Evolutionary conservation across 1,140 invertebrate genomes (phyloP), one percentile per base, ranked within the genome.

Genomic region (Drosophila serrata): DNA sequence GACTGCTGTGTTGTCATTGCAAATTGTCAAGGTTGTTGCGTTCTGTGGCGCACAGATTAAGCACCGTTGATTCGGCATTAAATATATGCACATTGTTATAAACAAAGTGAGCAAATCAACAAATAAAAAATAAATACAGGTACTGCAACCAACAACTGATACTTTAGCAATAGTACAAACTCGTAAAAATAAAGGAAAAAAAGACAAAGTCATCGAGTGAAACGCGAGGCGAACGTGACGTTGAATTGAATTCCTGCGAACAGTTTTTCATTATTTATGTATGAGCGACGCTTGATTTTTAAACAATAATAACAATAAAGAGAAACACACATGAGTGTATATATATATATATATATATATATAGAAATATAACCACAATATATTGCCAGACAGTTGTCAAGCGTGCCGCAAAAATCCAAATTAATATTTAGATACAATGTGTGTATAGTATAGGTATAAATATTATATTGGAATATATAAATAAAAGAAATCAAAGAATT

Each of bases 171-270:
- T 82, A 49, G 35, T 58, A 58, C 63, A 39, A 46, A 73, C 82
- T 87, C 82, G 82, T 79, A 82, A 62, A 75, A 39, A 49, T n/a
- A 6, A 45, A 61, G 45, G 48, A n/a, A 75, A n/a, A 75, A 65
- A 64, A 68, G 61, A 43, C 77, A 65, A 75, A 75, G 63, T 63
- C 74, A 70, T 63, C 58, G 33, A 67, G 51, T 61, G 68, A 87
- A 87, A 80, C 73, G 76, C 84, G 64, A 73, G 42, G 19, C 62
- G 79, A 88, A 88, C 84, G 84, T 88, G 84, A 88, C 77, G 73
- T 70, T 78, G 73, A 77, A 88, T 80, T 88, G 73, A 84, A 88
- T 88, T 84, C 84, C 80, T 84, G 72, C 45, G 49, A 82, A 57
- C 76, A 61, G 63, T 59, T 81, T 63, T 46, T 53, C 33, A 64